Conservation (phyloP, 2,888 invertebrate species). For the Lypha dubia region DNA sequence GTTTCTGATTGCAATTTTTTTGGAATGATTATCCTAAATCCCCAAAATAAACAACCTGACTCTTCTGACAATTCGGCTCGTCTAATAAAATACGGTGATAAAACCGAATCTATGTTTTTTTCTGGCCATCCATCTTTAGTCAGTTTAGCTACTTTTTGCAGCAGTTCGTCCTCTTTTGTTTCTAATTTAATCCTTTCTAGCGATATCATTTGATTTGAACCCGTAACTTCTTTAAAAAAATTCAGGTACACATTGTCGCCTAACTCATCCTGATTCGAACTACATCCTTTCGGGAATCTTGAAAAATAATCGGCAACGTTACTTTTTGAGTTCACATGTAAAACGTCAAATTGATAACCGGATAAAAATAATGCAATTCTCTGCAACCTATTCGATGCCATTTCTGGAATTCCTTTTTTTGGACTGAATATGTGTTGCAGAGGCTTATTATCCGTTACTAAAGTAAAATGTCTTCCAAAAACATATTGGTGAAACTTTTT, state of each 20-base stretch:
- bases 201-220: background rate
- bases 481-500: slow-evolving; percentile 80
- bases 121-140: slow-evolving; percentile 22
- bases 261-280: background rate
- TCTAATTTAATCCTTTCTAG: background rate
- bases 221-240: background rate
- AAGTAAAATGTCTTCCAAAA: slow-evolving; percentile 79
- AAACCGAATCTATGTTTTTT: slow-evolving; percentile 17
- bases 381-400: slow-evolving; percentile 75
- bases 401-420: slow-evolving; percentile 76
- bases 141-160: slow-evolving; percentile 19
- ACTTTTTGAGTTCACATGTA: slow-evolving; percentile 69
- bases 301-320: too few relatives aligned
- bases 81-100: slow-evolving; percentile 53
- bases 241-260: background rate
- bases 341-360: slow-evolving; percentile 72
- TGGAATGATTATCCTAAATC: slow-evolving; percentile 66
- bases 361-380: slow-evolving; percentile 73
- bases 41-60: slow-evolving; percentile 62
- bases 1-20: slow-evolving; percentile 2
- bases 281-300: slow-evolving; percentile 46
- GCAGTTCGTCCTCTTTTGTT: background rate
- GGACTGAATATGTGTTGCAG: slow-evolving; percentile 78
- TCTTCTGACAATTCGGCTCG: slow-evolving; percentile 57
- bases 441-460: slow-evolving; percentile 81